Evolutionary conservation across 1,140 invertebrate species (phyloP).

Genomic region (Procambarus virginalis): DNA sequence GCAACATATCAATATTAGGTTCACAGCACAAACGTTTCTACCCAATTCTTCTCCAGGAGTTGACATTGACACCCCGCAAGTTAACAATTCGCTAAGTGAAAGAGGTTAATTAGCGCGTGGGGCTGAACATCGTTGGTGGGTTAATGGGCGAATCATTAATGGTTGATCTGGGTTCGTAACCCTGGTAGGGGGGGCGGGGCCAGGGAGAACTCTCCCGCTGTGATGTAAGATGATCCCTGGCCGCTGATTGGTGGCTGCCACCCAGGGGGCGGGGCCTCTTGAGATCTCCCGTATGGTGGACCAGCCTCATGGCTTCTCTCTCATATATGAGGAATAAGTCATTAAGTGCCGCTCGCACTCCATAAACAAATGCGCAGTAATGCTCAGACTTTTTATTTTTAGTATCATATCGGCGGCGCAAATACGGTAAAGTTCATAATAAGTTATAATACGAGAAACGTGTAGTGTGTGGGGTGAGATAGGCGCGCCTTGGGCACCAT

Average conservation of each 20-base stretch:
- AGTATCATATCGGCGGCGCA: neutral
- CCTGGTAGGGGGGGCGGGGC: no score
- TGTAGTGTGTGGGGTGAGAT: neutral
- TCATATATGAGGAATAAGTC: neutral
- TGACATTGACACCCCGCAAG: no score
- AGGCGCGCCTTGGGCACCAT: neutral
- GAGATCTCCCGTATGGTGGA: neutral
- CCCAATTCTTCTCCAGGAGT: no score
- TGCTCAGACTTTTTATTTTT: neutral
- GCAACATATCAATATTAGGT: no score
- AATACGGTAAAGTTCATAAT: neutral
- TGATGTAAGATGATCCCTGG: neutral
- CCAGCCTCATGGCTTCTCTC: neutral
- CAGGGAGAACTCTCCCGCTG: neutral
- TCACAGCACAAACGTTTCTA: no score
- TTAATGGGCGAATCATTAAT: no score
- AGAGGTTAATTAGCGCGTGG: no score
- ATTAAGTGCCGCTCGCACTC: neutral
- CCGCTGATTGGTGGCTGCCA: neutral
- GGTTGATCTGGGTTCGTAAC: no score
- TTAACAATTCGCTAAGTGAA: no score
- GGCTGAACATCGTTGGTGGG: no score
- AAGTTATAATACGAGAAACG: neutral
- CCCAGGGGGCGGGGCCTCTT: neutral
- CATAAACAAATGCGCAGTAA: neutral